phyloP scores from a whole-genome alignment of 2,888 invertebrate species.

The Xestia sexstrigata region DNA sequence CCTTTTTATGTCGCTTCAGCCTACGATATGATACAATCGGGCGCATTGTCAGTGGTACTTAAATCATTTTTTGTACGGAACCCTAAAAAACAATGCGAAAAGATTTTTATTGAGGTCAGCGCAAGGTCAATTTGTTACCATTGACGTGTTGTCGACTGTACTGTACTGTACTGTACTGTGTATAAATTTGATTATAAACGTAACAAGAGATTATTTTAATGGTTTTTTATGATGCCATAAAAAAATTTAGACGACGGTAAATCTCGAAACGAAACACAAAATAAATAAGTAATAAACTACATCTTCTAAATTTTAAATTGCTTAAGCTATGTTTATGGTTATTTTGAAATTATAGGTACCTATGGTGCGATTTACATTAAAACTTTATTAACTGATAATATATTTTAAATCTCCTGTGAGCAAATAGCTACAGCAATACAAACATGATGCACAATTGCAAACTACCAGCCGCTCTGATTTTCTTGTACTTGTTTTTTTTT shows the following conservation, averaged over 20 bases:
- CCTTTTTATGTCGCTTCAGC: not conserved
- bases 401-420: not conserved
- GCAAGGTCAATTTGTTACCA: not conserved
- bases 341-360: slow-evolving; percentile 31
- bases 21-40: not conserved
- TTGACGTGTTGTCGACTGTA: not conserved
- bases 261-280: slow-evolving; percentile 15
- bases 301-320: slow-evolving; percentile 26
- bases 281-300: slow-evolving; percentile 16
- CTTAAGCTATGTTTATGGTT: slow-evolving; percentile 17
- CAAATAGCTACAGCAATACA: not conserved
- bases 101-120: not conserved
- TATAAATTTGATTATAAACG: not conserved
- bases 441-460: not conserved
- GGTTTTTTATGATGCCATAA: slow-evolving; percentile 28
- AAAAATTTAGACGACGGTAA: slow-evolving; percentile 3
- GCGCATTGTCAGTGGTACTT: not conserved
- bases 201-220: slow-evolving; percentile 22
- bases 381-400: slow-evolving; percentile 18
- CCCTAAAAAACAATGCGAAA: no score
- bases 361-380: slow-evolving; percentile 7
- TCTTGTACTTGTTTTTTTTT: no score
- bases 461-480: not conserved
- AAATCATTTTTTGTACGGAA: no score
- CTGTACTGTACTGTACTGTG: no score